Evolutionary conservation across 2,113 vertebrate genomes (phyloP), one percentile per base, ranked within the genome.

Genomic region (Chloropsis cyanopogon): DNA sequence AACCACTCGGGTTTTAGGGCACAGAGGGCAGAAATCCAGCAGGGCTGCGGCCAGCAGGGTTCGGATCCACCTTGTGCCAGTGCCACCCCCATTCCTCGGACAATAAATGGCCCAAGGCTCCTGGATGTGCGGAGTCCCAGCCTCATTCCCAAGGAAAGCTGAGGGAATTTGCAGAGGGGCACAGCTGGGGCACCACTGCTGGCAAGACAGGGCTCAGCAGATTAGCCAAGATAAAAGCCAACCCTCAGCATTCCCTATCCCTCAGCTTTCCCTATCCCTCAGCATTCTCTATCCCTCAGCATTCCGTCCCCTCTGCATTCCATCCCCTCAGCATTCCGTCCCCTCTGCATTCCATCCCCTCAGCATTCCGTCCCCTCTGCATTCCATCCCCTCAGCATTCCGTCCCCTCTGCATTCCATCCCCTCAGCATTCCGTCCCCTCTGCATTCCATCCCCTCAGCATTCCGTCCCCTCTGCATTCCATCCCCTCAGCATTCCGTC

Each of bases 81-180:
- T 6, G 39, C 53, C 12, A 23, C 7, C 39, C 42, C 76, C 25
- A 9, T 14, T 53, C 59, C 79, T 29, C 2, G 63, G 17, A 49
- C 23, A 39, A 17, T 8, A 14, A 61, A 85, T 6, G 35, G 33
- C 52, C 42, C 66, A 42, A 29, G 44, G 35, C 18, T 68, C 66
- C 56, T 3, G 31, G 56, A 20, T 0, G 3, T 13, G 52, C 3
- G 1, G 25, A 46, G 54, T 19, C 28, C 11, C 66, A 42, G 14
- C 60, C 44, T 47, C 42, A 23, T 41, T 70, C 47, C 65, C 42
- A 31, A n/a, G 47, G 42, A 25, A 81, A 77, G 23, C 28, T 33
- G 33, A 60, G 61, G 46, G 19, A 47, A 52, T 31, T 14, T 61
- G 31, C 29, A 44, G 25, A 86, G 29, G 46, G 6, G 17, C 68